phyloP scores from a whole-genome alignment of 2,888 invertebrate species.

The Drosophila tripunctata region DNA sequence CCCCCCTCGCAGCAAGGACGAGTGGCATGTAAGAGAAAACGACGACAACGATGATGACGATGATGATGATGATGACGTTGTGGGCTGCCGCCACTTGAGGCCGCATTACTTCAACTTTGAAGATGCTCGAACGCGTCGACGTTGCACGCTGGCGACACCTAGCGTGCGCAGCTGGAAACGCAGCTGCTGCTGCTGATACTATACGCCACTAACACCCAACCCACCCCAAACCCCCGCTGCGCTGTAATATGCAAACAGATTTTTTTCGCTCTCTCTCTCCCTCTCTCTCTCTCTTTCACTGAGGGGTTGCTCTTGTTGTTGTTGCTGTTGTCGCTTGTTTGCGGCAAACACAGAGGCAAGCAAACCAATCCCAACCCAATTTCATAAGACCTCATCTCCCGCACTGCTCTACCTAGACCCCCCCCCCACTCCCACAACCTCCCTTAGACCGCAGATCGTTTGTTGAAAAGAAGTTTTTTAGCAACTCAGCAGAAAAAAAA shows the following conservation, averaged over 20 bases:
- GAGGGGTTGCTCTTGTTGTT: slow-evolving; percentile 27
- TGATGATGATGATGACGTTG: slow-evolving; percentile 12
- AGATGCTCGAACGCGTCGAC: slow-evolving; percentile 72
- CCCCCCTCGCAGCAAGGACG: slow-evolving; percentile 30
- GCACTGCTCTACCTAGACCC: neutral
- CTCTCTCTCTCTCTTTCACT: slow-evolving; percentile 43
- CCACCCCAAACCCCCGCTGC: neutral
- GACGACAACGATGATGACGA: neutral
- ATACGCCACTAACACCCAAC: neutral
- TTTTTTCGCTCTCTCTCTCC: slow-evolving; percentile 73
- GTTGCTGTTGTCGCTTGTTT: slow-evolving; percentile 58
- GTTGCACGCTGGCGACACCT: slow-evolving; percentile 70
- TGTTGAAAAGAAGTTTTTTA: slow-evolving; percentile 79
- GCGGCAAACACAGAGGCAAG: slow-evolving; percentile 67
- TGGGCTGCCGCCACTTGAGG: slow-evolving; percentile 71
- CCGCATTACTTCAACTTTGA: slow-evolving; percentile 80
- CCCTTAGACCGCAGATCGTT: slow-evolving; percentile 58
- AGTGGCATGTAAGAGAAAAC: slow-evolving; percentile 19
- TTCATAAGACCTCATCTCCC: slow-evolving; percentile 11
- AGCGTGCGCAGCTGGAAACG: slow-evolving; percentile 77
- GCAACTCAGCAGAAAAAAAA: slow-evolving; percentile 75
- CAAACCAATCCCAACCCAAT: slow-evolving; percentile 41
- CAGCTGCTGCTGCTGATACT: slow-evolving; percentile 20
- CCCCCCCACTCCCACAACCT: neutral
- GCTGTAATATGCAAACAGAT: slow-evolving; percentile 73